Evolutionary conservation across 2,113 vertebrate genomes (phyloP), one percentile per base, ranked within the genome.

Genomic region (Hippocampus mohnikei): DNA sequence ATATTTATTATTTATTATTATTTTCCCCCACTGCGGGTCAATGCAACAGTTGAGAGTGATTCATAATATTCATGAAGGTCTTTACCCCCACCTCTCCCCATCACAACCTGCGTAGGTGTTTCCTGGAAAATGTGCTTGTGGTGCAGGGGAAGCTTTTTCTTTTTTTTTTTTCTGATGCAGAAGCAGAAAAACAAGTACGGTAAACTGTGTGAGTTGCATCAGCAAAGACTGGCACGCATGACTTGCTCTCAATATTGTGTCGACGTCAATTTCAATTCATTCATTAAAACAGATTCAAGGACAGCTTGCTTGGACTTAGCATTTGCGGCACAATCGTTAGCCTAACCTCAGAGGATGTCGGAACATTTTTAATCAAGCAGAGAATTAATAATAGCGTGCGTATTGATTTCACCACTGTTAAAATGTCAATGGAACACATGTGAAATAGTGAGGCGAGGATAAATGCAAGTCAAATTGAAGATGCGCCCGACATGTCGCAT

Each of bases 21-120:
- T 75, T 75, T 41, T 25, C 25, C 21, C 46, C 29, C 67, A 56
- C 37, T 12, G 41, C 50, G 21, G 15, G 56, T 76, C 52, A 80
- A 62, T 65, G 63, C 41, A 62, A 60, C 41, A 74, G 75, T 73
- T 67, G 50, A 81, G 50, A 80, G 21, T 71, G 52, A 76, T 72
- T 83, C 33, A 66, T 64, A 44, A 60, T 67, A 70, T 71, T 68
- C 73, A 80, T 76, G 66, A 84, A 76, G 76, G 60, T 55, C 53
- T 66, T 72, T 70, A 52, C 42, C 37, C 7, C 23, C 33, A 37
- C 33, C 65, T 37, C 56, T 48, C 50, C 58, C 80, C 70, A 75
- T 70, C 66, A 77, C 72, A 87, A 78, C 77, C 50, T 74, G 81
- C 72, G 88, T 84, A 78, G 84, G 88, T 77, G 85, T 88, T 88